These are phyloP conservation scores for Epinephelus fuscoguttatus DNA, from an alignment of 2,113 vertebrate species.

Conservation along the genomic window DNA sequence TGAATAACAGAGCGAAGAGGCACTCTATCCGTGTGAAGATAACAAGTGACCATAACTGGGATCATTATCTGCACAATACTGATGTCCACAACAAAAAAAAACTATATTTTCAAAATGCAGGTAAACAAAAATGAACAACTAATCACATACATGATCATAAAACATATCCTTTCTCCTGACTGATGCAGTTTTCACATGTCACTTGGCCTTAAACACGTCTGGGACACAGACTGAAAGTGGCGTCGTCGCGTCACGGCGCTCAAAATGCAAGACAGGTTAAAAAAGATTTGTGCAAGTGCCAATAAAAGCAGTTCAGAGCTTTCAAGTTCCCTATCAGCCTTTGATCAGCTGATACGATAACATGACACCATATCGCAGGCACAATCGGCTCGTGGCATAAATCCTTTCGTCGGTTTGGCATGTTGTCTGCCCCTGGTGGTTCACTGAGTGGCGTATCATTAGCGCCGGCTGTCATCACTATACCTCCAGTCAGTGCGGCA, in stretches of 20 bases:
- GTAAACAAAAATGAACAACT: neutral
- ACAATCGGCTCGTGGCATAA: constrained; percentile 43
- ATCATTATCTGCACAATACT: constrained; percentile 34
- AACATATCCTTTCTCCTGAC: neutral
- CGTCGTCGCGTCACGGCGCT: constrained; percentile 4
- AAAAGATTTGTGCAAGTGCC: constrained; percentile 41
- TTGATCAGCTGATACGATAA: constrained; percentile 64
- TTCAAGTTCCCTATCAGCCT: constrained; percentile 58
- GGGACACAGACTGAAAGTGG: neutral
- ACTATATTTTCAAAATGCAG: neutral
- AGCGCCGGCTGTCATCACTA: constrained; percentile 66
- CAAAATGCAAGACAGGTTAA: constrained; percentile 15
- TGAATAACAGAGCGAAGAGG: constrained; percentile 57
- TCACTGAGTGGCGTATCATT: constrained; percentile 72
- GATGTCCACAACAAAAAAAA: neutral
- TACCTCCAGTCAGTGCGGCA: constrained; percentile 36
- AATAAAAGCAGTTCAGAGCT: constrained; percentile 47
- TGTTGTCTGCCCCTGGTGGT: constrained; percentile 69
- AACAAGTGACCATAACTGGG: constrained; percentile 34
- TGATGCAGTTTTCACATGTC: neutral
- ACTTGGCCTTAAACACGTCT: neutral
- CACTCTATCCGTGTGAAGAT: constrained; percentile 42
- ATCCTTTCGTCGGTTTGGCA: constrained; percentile 54
- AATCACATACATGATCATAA: neutral
- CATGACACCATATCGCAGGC: constrained; percentile 54